These are phyloP conservation scores for Sphenopsis melanotis DNA, from an alignment of 2,797 vertebrate genomes.

Conservation along the genomic window DNA sequence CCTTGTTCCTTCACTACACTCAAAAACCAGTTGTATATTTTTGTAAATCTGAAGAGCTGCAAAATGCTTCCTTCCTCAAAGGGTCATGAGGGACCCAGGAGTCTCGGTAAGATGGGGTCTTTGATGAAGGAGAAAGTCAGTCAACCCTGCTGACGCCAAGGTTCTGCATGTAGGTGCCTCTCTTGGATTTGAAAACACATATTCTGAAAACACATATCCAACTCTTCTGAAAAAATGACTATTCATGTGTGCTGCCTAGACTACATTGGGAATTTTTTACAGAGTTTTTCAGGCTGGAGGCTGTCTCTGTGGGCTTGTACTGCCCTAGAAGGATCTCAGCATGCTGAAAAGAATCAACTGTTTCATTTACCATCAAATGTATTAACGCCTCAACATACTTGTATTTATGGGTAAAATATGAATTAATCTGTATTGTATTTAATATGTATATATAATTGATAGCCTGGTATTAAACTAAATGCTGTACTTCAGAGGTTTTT, in stretches of 20 bases:
- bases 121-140: background rate
- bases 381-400: background rate
- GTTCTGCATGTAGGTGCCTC: background rate
- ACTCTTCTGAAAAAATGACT: background rate
- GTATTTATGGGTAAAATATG: background rate
- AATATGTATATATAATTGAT: background rate
- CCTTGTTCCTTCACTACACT: accelerated
- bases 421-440: background rate
- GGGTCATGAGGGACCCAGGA: background rate
- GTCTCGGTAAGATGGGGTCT: background rate
- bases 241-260: background rate
- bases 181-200: background rate
- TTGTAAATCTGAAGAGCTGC: background rate
- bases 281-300: background rate
- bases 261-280: background rate
- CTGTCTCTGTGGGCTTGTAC: background rate
- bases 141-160: background rate
- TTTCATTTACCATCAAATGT: background rate
- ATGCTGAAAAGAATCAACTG: background rate
- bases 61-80: background rate
- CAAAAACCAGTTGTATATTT: background rate
- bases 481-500: background rate
- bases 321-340: background rate
- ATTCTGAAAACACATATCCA: background rate
- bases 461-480: background rate